These are phyloP conservation scores for Panurus biarmicus DNA, from an alignment of 2,113 vertebrate species.

Conservation along the genomic window DNA sequence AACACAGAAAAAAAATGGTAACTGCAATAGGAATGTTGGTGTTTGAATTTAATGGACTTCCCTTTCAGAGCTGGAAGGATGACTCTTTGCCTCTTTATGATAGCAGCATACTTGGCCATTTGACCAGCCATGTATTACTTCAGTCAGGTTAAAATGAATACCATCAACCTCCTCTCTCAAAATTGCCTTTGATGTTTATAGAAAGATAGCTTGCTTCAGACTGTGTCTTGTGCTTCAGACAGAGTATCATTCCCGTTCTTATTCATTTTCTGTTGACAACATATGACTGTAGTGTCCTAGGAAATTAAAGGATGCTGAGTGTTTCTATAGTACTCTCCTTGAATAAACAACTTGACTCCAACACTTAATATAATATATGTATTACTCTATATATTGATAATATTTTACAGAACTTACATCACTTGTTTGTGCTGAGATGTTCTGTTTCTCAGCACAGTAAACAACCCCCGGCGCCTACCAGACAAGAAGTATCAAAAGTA, in stretches of 20 bases:
- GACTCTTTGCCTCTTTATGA: background rate
- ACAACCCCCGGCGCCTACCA: background rate
- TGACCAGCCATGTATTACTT: background rate
- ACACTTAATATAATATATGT: background rate
- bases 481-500: fast-evolving
- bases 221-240: background rate
- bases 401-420: background rate
- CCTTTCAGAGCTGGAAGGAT: background rate
- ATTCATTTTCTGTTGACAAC: background rate
- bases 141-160: background rate
- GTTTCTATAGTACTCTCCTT: background rate
- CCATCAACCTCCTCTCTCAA: background rate
- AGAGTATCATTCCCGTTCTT: background rate
- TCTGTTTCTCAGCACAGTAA: background rate
- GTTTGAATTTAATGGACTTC: background rate
- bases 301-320: background rate
- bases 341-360: background rate
- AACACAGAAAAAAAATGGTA: background rate
- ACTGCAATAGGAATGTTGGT: background rate
- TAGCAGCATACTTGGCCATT: background rate
- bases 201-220: background rate
- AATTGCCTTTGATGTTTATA: background rate
- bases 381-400: background rate
- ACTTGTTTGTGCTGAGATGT: background rate
- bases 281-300: background rate